Base-by-base conservation (phyloP, 2,797 vertebrate species). In the Denticeps clupeoides region DNA sequence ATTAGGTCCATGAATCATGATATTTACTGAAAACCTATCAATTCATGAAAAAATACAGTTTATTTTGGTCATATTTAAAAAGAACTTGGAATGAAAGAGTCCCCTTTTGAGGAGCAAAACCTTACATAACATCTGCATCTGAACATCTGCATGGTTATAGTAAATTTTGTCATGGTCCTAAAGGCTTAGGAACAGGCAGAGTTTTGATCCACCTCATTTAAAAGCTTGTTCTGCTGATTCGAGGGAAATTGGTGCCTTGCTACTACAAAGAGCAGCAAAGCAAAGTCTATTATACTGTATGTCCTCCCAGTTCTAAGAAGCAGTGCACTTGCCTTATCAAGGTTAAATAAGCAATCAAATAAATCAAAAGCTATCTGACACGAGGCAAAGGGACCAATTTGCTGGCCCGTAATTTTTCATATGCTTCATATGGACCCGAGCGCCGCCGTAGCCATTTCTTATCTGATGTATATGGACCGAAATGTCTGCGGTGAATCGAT, bases 331-430 rank as follows among this genome's bases (percentile, higher is more conserved):
- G 64, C 67, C 69, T 58, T 55, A 56, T 75, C 75, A 77, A 82
- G 78, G 77, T 77, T 76, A 75, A 78, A 71, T 69, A 75, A 72
- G 67, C 72, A 71, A 78, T 81, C 67, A 71, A 72, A 79, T 78
- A 67, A 66, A 73, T 82, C 75, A 74, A 56, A 68, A 53, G 45
- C 59, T 47, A 67, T 74, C 56, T 53, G 51, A 51, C 63, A 59
- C 61, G 69, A 53, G 7, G 7, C 27, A n/a, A 54, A 41, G 51
- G 48, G 45, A 63, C 57, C 55, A 45, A 45, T 58, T 57, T 53
- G 44, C 47, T 58, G 59, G 64, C 52, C 58, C 45, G 58, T 58
- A 47, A 69, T 78, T 72, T 73, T 70, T 81, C 71, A 71, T 48
- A 60, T 44, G 29, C 43, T 21, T 55, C 51, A 48, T 48, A 31